Evolutionary conservation across 2,888 invertebrate species (phyloP).

Genomic region (Drepana falcataria): DNA sequence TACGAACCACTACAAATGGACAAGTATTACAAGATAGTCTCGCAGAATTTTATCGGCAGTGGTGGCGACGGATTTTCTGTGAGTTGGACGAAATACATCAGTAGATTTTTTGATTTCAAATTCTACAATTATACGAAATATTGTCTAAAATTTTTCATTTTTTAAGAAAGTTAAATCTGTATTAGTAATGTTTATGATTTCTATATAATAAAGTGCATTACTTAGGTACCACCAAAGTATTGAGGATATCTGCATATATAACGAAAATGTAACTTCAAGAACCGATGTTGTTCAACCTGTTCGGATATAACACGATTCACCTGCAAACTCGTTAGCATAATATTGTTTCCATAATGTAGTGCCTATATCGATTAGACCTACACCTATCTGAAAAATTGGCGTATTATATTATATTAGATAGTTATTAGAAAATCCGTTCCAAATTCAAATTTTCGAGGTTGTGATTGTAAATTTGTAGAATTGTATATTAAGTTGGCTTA

Average conservation of each 20-base stretch:
- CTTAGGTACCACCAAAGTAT: not conserved
- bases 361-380: constrained; percentile 14
- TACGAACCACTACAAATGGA: constrained; percentile 71
- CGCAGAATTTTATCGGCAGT: constrained; percentile 65
- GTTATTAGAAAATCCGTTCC: too few relatives aligned
- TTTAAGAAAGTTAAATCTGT: too few relatives aligned
- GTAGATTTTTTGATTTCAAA: too few relatives aligned
- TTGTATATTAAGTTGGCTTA: too few relatives aligned
- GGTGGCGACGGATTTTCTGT: constrained; percentile 81
- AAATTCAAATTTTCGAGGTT: too few relatives aligned
- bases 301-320: constrained; percentile 1
- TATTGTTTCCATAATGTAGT: constrained; percentile 48
- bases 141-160: too few relatives aligned
- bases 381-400: constrained; percentile 40
- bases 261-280: not conserved
- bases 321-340: constrained; percentile 37
- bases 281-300: not conserved
- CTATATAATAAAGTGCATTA: not conserved
- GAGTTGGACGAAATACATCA: constrained; percentile 23
- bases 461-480: too few relatives aligned
- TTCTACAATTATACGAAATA: too few relatives aligned
- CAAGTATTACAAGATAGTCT: constrained; percentile 73
- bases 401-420: too few relatives aligned
- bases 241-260: not conserved
- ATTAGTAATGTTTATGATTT: too few relatives aligned